A percentile compares a stretch with the other conserved stretches of the same genome.
phyloP scores from a whole-genome alignment of 2,797 vertebrate genomes.

The Hephaestus fuliginosus region DNA sequence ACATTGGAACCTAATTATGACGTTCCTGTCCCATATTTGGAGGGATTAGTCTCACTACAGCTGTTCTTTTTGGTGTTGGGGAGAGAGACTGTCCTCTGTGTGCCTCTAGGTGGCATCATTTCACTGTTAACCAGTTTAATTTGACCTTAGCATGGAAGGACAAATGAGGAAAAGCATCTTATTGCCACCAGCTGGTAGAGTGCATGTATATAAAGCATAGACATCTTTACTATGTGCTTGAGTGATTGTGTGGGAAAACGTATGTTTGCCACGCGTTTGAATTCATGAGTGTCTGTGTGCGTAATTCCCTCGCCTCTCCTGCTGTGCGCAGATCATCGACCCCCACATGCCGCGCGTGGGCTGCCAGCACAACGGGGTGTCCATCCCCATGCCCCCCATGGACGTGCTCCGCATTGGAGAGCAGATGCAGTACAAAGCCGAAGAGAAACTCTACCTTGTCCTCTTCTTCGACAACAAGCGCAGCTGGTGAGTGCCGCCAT shows the following conservation, averaged over 20 bases:
- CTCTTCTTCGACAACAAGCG: slow-evolving; percentile 99
- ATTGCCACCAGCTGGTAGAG: slow-evolving; percentile 14
- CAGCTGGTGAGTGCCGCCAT: slow-evolving; percentile 91
- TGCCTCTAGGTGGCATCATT: slow-evolving; percentile 77
- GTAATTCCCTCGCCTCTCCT: slow-evolving; percentile 11
- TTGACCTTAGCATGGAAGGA: slow-evolving; percentile 56
- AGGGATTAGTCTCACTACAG: slow-evolving; percentile 9
- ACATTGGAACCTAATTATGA: slow-evolving; percentile 26
- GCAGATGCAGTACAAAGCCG: slow-evolving; percentile 98
- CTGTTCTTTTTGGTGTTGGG: slow-evolving; percentile 14
- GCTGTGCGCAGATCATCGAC: slow-evolving; percentile 91
- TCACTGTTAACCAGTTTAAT: slow-evolving; percentile 38
- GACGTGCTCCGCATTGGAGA: slow-evolving; percentile 96
- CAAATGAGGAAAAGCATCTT: slow-evolving; percentile 19
- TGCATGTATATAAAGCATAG: slow-evolving; percentile 10
- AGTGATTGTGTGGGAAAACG: slow-evolving; percentile 11
- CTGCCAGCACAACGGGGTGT: slow-evolving; percentile 97
- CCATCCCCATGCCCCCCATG: slow-evolving; percentile 95
- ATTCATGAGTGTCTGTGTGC: slow-evolving; percentile 12
- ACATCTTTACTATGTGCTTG: slow-evolving; percentile 9
- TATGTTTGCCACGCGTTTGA: slow-evolving; percentile 20
- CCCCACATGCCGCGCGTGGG: slow-evolving; percentile 97
- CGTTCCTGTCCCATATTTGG: slow-evolving; percentile 1
- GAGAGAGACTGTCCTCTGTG: neutral
- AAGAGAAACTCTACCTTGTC: slow-evolving; percentile 95